phyloP scores from a whole-genome alignment of 2,888 invertebrate species.

The Vanessa cardui region DNA sequence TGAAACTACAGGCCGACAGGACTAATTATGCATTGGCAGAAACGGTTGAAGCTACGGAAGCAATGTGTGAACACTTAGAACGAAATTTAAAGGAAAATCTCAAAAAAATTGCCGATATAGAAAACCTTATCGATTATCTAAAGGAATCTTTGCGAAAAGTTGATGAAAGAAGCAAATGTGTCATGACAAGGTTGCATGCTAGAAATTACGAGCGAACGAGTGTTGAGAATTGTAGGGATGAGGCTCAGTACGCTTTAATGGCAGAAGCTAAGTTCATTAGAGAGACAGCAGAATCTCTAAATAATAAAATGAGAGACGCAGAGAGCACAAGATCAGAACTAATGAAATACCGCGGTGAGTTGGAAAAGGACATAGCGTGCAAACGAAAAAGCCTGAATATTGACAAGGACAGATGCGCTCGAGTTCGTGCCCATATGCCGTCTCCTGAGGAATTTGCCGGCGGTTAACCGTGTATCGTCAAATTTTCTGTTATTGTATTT shows the following conservation, averaged over 20 bases:
- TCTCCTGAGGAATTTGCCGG: slow-evolving; percentile 85
- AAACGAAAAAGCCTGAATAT: slow-evolving; percentile 87
- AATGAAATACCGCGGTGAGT: slow-evolving; percentile 83
- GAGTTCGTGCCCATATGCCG: slow-evolving; percentile 86
- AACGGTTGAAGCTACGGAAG: slow-evolving; percentile 88
- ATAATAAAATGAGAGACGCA: slow-evolving; percentile 84
- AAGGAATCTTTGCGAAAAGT: slow-evolving; percentile 87
- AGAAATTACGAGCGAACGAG: slow-evolving; percentile 87
- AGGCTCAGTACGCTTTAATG: slow-evolving; percentile 88
- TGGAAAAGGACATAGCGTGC: slow-evolving; percentile 87
- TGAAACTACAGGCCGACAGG: slow-evolving; percentile 91
- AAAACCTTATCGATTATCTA: slow-evolving; percentile 87
- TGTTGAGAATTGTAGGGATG: slow-evolving; percentile 93
- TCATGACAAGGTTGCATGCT: slow-evolving; percentile 90
- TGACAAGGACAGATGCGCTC: slow-evolving; percentile 84
- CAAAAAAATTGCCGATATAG: slow-evolving; percentile 88
- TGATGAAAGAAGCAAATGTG: slow-evolving; percentile 90
- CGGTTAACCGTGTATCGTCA: slow-evolving; percentile 47
- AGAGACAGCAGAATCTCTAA: slow-evolving; percentile 74
- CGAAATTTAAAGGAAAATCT: slow-evolving; percentile 87
- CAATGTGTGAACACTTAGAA: slow-evolving; percentile 86
- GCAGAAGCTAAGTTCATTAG: slow-evolving; percentile 87
- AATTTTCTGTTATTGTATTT: neutral
- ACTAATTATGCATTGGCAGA: slow-evolving; percentile 89
- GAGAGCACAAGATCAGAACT: slow-evolving; percentile 79